Conservation (phyloP, 2,888 invertebrate genomes). For the Criorhina ranunculi region DNA sequence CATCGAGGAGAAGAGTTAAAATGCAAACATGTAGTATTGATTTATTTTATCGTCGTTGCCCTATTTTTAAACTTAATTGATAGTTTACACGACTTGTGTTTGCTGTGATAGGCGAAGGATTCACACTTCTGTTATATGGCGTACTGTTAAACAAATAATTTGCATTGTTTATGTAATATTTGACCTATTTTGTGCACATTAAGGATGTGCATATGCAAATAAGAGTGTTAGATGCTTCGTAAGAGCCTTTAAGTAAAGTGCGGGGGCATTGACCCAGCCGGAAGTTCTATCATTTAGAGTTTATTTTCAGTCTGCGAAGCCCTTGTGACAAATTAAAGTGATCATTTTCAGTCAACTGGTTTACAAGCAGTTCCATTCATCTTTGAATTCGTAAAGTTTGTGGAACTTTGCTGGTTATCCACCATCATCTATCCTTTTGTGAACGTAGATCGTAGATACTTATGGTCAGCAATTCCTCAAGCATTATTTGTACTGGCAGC, state of each 20-base stretch:
- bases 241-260: neutral
- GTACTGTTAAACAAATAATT: slow-evolving; percentile 28
- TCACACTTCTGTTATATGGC: slow-evolving; percentile 11
- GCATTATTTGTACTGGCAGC: too few species aligned
- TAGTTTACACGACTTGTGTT: slow-evolving; percentile 54
- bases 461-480: too few species aligned
- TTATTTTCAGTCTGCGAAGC: neutral
- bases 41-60: slow-evolving; percentile 58
- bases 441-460: too few species aligned
- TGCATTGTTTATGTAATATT: slow-evolving; percentile 66
- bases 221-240: neutral
- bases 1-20: slow-evolving; percentile 21
- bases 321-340: neutral
- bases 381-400: neutral
- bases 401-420: neutral
- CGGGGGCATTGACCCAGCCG: neutral
- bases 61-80: slow-evolving; percentile 67
- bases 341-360: neutral
- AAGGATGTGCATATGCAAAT: slow-evolving; percentile 6
- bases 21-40: slow-evolving; percentile 62
- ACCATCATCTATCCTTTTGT: too few species aligned
- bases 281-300: neutral
- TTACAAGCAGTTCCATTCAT: neutral
- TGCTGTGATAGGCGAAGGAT: slow-evolving; percentile 33
- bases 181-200: slow-evolving; percentile 52